Evolutionary conservation across 2,113 vertebrate genomes (phyloP), one percentile per base, ranked within the genome.

Genomic region (Siniperca chuatsi): DNA sequence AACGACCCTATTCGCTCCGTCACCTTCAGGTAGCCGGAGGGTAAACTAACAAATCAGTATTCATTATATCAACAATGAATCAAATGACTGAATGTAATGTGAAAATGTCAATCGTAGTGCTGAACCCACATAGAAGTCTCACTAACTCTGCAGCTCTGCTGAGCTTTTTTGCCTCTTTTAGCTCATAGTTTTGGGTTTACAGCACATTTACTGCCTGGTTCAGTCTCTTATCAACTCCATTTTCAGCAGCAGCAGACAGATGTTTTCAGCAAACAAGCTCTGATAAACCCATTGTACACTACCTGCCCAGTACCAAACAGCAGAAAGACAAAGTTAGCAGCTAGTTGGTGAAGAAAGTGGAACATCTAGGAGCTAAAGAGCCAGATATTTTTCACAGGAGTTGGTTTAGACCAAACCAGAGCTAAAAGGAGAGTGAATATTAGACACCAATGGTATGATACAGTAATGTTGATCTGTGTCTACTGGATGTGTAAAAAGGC

Each of bases 1-100:
- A 25, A 94, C 8, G 98, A 97, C 88, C 95, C 98, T 13, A 95
- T 99, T 80, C 80, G 90, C 72, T 92, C 75, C 9, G 84, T 98
- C 81, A 94, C 82, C 75, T 98, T 99, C 94, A 97, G 97, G 98
- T 99, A 91, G 7, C 2, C 4, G 0, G 10, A 23, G 7, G 4
- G n/a, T 4, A 55, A 54, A 44, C 18, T 3, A 29, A n/a, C 60
- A 9, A 37, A 67, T 67, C 1, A 4, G 4, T 40, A 6, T 29
- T 66, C 8, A 25, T 16, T 15, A 50, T 57, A 29, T 44, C 35
- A 8, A 40, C 20, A 25, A 16, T 58, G 6, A 55, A 62, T 76
- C 21, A 67, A 67, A 66, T 6, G n/a, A 33, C 18, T 58, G 4
- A 35, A 69, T 35, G 12, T 1, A 44, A 57, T 33, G 35, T 21